phyloP scores from a whole-genome alignment of 2,113 vertebrate genomes.

The Puffinus mauretanicus region DNA sequence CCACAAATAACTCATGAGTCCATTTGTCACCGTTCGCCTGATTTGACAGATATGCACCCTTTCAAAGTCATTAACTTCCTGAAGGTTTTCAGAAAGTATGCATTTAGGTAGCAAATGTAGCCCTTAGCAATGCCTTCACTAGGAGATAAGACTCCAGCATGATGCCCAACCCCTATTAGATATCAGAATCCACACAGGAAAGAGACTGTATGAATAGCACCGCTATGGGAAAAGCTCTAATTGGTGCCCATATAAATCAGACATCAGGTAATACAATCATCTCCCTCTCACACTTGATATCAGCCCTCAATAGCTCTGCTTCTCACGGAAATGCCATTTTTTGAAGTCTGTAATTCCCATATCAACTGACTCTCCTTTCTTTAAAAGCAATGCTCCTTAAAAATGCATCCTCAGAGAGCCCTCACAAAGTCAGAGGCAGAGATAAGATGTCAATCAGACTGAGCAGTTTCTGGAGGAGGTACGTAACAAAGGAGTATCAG shows the following conservation, averaged over 20 bases:
- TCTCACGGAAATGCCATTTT: background rate
- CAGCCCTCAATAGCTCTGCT: background rate
- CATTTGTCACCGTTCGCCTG: background rate
- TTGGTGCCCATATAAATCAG: background rate
- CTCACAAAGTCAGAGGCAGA: background rate
- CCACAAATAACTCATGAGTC: background rate
- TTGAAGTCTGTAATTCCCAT: constrained; percentile 34
- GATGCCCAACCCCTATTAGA: background rate
- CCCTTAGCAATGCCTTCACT: background rate
- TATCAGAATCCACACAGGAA: background rate
- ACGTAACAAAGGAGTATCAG: background rate
- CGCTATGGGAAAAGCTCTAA: background rate
- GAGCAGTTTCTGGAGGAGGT: background rate
- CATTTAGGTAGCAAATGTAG: background rate
- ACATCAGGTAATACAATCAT: background rate
- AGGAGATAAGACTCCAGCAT: background rate
- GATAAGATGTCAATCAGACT: constrained; percentile 12
- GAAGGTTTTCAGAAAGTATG: background rate
- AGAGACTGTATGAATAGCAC: background rate
- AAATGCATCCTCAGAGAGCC: background rate
- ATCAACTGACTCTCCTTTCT: constrained; percentile 18
- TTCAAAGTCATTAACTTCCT: background rate
- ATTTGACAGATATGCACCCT: background rate
- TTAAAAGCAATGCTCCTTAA: constrained; percentile 20
- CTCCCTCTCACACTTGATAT: background rate